Conservation (phyloP, 2,888 invertebrate species). For the Scaptomyza parva region DNA sequence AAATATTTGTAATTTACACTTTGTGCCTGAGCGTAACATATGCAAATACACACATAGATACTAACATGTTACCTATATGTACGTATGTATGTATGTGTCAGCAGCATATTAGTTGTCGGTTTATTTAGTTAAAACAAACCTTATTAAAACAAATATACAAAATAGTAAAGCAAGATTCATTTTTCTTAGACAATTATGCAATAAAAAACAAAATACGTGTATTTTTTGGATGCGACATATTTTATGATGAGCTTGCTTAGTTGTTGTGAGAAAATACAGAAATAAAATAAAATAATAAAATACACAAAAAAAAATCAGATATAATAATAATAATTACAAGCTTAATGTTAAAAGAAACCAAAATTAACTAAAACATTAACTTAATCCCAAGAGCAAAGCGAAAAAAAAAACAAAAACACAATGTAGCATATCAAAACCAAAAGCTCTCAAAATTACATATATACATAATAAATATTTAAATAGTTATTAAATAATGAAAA, state of each 20-base stretch:
- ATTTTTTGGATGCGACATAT: conserved; percentile 66
- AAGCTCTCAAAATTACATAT: conserved; percentile 72
- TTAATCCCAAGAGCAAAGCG: conserved; percentile 62
- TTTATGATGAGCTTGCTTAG: conserved; percentile 80
- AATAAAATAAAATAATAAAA: conserved; percentile 23
- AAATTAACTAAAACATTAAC: conserved; percentile 60
- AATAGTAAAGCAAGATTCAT: conserved; percentile 14
- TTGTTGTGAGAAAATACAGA: conserved; percentile 61
- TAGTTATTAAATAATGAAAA: conserved; percentile 61
- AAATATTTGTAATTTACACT: conserved; percentile 82
- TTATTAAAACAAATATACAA: conserved; percentile 37
- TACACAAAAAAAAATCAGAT: conserved; percentile 10
- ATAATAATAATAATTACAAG: conserved; percentile 55
- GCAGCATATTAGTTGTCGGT: conserved; percentile 31
- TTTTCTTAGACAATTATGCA: conserved; percentile 53
- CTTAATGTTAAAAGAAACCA: conserved; percentile 66
- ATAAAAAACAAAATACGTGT: conserved; percentile 36
- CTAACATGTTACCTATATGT: conserved; percentile 22
- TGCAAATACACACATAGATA: conserved; percentile 61
- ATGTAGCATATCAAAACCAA: conserved; percentile 76
- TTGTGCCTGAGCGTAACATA: conserved; percentile 83
- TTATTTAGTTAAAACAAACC: conserved; percentile 48
- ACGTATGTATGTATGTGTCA: conserved; percentile 20
- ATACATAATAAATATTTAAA: conserved; percentile 73
- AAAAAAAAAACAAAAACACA: conserved; percentile 34